Conservation (phyloP, 2,888 invertebrate species). For the Orthonevra nobilis region DNA sequence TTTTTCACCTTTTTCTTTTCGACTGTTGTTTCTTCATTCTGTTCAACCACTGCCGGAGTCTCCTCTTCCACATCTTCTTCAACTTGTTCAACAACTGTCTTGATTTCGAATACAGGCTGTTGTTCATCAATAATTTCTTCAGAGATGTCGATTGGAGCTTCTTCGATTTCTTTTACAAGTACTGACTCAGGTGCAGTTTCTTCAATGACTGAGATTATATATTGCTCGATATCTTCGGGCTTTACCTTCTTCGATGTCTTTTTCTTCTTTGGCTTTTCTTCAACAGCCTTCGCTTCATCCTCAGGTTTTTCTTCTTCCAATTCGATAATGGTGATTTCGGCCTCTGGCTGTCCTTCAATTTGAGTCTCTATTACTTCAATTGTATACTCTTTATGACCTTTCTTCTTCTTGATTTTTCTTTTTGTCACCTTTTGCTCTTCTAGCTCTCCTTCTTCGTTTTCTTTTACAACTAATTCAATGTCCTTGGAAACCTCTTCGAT, state of each 20-base stretch:
- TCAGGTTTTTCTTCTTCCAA: constrained; percentile 73
- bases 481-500: constrained; percentile 73
- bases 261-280: constrained; percentile 65
- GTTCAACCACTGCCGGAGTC: constrained; percentile 9
- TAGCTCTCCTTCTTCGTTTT: constrained; percentile 75
- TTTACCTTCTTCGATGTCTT: constrained; percentile 73
- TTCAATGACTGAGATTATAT: constrained; percentile 75
- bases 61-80: constrained; percentile 26
- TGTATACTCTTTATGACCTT: constrained; percentile 79
- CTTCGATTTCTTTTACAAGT: constrained; percentile 55
- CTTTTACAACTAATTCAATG: constrained; percentile 72
- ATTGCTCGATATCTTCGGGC: constrained; percentile 74
- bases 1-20: constrained; percentile 64
- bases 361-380: constrained; percentile 80
- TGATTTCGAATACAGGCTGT: constrained; percentile 73
- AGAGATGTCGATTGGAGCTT: constrained; percentile 12
- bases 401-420: constrained; percentile 80
- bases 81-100: constrained; percentile 54
- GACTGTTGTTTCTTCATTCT: not conserved
- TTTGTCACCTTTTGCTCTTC: constrained; percentile 79
- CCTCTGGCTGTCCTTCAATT: constrained; percentile 77
- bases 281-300: constrained; percentile 66
- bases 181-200: constrained; percentile 73
- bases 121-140: constrained; percentile 75
- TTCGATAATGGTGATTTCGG: constrained; percentile 78